A percentile compares a stretch with the other conserved stretches of the same genome.
These are phyloP conservation scores for Drosophila putrida DNA, from an alignment of 2,888 invertebrate species.

Conservation along the genomic window DNA sequence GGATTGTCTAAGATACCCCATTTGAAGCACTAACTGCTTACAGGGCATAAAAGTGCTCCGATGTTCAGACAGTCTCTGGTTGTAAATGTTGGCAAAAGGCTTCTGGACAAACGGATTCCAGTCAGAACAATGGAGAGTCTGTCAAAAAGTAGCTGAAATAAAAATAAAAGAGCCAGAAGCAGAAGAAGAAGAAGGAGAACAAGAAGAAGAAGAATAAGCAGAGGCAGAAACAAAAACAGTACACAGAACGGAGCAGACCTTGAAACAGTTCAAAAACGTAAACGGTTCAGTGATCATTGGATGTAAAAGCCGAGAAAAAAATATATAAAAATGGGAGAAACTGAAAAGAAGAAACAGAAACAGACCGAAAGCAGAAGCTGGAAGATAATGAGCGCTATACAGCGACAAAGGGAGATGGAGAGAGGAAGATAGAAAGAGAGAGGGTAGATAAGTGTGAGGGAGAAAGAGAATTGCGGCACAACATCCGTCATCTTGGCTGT, in stretches of 20 bases:
- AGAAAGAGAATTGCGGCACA: slow-evolving; percentile 46
- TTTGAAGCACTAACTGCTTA: background rate
- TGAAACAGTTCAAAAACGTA: slow-evolving; percentile 85
- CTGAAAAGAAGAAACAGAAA: slow-evolving; percentile 32
- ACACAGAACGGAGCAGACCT: slow-evolving; percentile 77
- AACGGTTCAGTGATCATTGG: slow-evolving; percentile 85
- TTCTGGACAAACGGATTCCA: slow-evolving; percentile 9
- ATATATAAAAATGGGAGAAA: slow-evolving; percentile 50
- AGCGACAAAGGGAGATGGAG: slow-evolving; percentile 33
- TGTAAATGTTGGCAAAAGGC: slow-evolving; percentile 1
- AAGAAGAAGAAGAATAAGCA: slow-evolving; percentile 4
- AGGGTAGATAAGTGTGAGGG: background rate
- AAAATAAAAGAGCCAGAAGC: slow-evolving; percentile 1
- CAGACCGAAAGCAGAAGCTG: slow-evolving; percentile 21
- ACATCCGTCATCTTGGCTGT: slow-evolving; percentile 76
- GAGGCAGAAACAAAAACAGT: slow-evolving; percentile 26
- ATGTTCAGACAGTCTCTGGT: background rate
- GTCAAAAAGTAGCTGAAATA: slow-evolving; percentile 7
- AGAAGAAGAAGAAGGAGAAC: slow-evolving; percentile 1
- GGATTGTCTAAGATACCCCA: background rate
- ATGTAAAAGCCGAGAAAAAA: slow-evolving; percentile 73
- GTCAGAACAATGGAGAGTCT: slow-evolving; percentile 25
- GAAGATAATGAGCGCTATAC: slow-evolving; percentile 28
- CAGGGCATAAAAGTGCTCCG: background rate
- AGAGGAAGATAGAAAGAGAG: slow-evolving; percentile 12